Evolutionary conservation across 2,113 vertebrate species (phyloP).

Genomic region (Grammomys surdaster): DNA sequence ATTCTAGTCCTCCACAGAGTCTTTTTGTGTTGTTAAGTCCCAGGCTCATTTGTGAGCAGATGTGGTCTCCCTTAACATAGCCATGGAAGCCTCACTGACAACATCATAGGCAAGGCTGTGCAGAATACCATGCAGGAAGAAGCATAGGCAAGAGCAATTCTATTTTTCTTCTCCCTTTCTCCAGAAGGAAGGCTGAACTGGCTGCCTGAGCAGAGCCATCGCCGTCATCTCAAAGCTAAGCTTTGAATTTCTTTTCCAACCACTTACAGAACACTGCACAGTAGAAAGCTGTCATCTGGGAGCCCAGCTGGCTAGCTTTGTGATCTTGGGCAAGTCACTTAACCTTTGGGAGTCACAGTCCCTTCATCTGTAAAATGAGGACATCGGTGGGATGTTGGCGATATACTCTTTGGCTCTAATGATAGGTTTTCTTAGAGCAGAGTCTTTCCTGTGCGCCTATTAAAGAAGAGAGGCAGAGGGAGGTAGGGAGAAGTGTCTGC

Average conservation of each 20-base stretch:
- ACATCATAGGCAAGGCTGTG: background rate
- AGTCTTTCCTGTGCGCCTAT: background rate
- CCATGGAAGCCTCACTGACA: background rate
- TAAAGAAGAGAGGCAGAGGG: background rate
- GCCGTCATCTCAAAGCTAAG: slow-evolving; percentile 21
- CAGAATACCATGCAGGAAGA: background rate
- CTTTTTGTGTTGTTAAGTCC: background rate
- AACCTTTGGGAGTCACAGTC: background rate
- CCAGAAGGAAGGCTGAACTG: background rate
- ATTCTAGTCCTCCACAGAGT: background rate
- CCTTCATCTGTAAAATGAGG: slow-evolving; percentile 51
- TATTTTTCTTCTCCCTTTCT: background rate
- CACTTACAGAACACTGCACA: background rate
- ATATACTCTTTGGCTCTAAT: background rate
- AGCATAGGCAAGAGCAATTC: background rate
- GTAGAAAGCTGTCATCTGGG: background rate
- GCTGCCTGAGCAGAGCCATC: background rate
- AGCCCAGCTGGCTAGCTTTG: slow-evolving; percentile 52
- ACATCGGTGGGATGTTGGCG: background rate
- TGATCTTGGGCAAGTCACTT: slow-evolving; percentile 66
- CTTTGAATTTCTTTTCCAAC: slow-evolving; percentile 31
- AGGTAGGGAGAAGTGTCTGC: background rate
- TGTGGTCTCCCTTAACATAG: background rate
- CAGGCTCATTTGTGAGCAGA: background rate
- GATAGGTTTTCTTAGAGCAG: slow-evolving; percentile 34